Evolutionary conservation across 2,888 invertebrate genomes (phyloP), one percentile per base, ranked within the genome.

Genomic region (Tinea semifulvella): DNA sequence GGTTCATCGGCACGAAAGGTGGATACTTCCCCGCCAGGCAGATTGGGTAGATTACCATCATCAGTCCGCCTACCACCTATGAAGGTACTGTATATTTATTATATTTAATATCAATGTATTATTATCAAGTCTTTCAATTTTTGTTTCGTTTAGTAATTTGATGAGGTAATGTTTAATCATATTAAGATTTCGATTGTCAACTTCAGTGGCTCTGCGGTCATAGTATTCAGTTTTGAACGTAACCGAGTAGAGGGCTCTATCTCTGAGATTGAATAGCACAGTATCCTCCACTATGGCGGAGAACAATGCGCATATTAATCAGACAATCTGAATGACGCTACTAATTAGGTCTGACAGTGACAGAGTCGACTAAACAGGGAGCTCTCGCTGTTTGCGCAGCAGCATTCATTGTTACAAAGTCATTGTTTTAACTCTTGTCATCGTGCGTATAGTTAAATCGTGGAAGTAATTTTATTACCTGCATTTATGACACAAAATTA

Each of bases 311-410:
- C 68, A 69, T 72, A 74, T 69, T 74, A 74, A 74, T 74, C 74
- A 70, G 71, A 62, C 68, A 68, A 69, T 68, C 68, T 72, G 69
- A 75, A 74, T 70, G 65, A 68, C 63, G 62, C 63, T 53, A 63
- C 67, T 77, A 76, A 77, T 77, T 76, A 76, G 66, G 66, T 68
- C 72, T 76, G 76, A 71, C 70, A 68, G 67, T 74, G 75, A 72
- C 74, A 69, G 72, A 68, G 69, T 70, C 20, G 57, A 53, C 56
- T 52, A 52, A 48, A 43, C 47, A 47, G 48, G 57, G 66, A 63
- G 62, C 65, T 27, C 42, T 10, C 40, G 43, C 42, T 25, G 28
- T 45, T 25, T 35, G 38, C 40, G 40, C 18, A 40, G 27, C 45
- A 40, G 45, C 31, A 45, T 38, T 45, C 45, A 45, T 45, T 45